These are phyloP conservation scores for Halichoeres trimaculatus DNA, from an alignment of 2,113 vertebrate species.

Conservation along the genomic window DNA sequence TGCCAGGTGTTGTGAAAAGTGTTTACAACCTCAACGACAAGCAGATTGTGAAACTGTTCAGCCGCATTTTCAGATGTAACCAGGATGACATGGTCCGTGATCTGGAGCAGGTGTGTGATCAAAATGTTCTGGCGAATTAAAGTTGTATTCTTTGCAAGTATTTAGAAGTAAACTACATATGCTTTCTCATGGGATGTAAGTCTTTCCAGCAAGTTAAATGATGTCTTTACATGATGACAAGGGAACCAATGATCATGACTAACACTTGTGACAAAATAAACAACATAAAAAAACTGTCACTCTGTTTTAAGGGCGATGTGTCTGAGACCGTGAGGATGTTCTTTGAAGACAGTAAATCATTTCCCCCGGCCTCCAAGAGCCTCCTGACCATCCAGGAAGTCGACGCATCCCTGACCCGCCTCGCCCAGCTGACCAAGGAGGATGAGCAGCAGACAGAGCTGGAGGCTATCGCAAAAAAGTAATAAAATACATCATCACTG, in stretches of 20 bases:
- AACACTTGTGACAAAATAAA: background rate
- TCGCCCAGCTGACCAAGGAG: slow-evolving; percentile 95
- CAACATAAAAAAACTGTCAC: background rate
- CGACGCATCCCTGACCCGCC: slow-evolving; percentile 87
- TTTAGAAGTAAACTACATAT: background rate
- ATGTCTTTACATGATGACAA: background rate
- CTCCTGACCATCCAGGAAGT: slow-evolving; percentile 96
- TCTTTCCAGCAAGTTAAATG: background rate
- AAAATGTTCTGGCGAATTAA: background rate
- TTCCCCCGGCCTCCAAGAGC: slow-evolving; percentile 92
- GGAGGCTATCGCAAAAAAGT: slow-evolving; percentile 90
- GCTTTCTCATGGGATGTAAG: background rate
- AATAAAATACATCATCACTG: background rate
- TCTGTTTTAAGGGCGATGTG: slow-evolving; percentile 90
- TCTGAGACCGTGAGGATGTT: slow-evolving; percentile 95
- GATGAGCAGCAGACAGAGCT: slow-evolving; percentile 95
- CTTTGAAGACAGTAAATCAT: slow-evolving; percentile 92
- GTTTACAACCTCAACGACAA: slow-evolving; percentile 99
- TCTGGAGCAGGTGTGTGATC: slow-evolving; percentile 90
- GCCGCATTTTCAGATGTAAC: slow-evolving; percentile 92
- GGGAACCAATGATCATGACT: background rate
- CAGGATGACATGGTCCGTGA: slow-evolving; percentile 95
- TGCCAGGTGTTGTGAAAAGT: slow-evolving; percentile 95
- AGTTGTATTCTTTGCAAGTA: background rate
- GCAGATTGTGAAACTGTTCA: slow-evolving; percentile 98